Evolutionary conservation across 2,113 vertebrate species (phyloP), one percentile per base, ranked within the genome.

Genomic region (Dipodomys merriami): DNA sequence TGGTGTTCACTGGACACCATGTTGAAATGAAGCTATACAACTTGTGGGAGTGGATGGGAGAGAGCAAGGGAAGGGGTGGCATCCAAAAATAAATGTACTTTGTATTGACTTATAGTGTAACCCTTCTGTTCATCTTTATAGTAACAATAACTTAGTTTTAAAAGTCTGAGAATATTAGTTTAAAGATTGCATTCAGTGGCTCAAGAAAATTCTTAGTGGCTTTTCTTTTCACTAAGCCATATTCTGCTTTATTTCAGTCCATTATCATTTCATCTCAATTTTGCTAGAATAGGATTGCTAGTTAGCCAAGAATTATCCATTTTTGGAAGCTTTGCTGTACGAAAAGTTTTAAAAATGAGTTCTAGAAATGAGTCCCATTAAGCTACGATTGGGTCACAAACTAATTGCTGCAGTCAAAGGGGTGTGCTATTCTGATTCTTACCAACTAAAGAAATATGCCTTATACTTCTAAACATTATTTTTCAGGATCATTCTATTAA

Each of bases 401-500:
- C 12, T 73, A 33, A 68, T 57, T 0, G 20, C 15, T 46, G 6
- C 62, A 35, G 11, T 81, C 12, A 53, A 25, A 94, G 25, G 6
- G 15, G 5, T 44, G 0, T 80, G 25, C 35, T 88, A 53, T 4
- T 79, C 30, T 67, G 62, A 83, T 74, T 87, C 2, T 49, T 46
- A 64, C 25, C 15, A 80, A 78, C 18, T 35, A 49, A 79, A 65
- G 46, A 77, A 82, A 69, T 12, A 53, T 18, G n/a, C 13, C 1
- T 35, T 91, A 22, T 93, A 92, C 84, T 30, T 83, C 27, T 81
- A 39, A 78, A n/a, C 1, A 46, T 89, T 39, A 71, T 81, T 87
- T 74, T 49, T 44, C 15, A 57, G 23, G 18, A 79, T 13, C 83
- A 46, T 44, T 83, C 30, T 94, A 8, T 16, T 27, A 95, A 83